Percentiles rank a stretch among this genome's conserved stretches.
These are phyloP conservation scores for Rachycentron canadum DNA, from an alignment of 2,797 vertebrate species.

Conservation along the genomic window DNA sequence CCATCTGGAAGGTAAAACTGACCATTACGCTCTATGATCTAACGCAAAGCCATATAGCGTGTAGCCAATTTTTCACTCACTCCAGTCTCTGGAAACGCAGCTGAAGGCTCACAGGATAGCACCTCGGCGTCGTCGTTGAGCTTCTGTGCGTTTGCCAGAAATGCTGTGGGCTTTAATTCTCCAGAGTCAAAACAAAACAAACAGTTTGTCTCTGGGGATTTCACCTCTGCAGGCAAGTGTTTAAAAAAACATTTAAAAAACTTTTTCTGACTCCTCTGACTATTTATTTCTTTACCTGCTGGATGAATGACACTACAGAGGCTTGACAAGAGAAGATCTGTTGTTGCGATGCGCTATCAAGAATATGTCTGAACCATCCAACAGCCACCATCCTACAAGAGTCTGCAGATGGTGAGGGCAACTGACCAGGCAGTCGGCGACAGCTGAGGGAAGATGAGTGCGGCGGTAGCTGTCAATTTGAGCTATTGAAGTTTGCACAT, in stretches of 20 bases:
- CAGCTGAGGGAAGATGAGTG: no score
- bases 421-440: neutral
- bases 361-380: neutral
- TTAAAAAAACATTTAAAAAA: slow-evolving; percentile 14
- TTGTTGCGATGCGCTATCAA: neutral
- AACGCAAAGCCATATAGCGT: neutral
- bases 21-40: slow-evolving; percentile 11
- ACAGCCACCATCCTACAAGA: neutral
- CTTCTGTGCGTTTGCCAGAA: slow-evolving; percentile 34
- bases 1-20: slow-evolving; percentile 37
- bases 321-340: neutral
- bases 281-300: slow-evolving; percentile 22
- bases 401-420: neutral
- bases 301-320: neutral
- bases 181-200: slow-evolving; percentile 36
- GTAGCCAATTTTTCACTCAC: neutral
- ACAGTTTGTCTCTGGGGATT: slow-evolving; percentile 25
- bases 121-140: slow-evolving; percentile 13
- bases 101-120: slow-evolving; percentile 8
- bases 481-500: neutral
- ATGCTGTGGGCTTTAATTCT: slow-evolving; percentile 37
- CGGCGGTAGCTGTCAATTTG: no score
- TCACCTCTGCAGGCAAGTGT: slow-evolving; percentile 22
- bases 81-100: slow-evolving; percentile 19
- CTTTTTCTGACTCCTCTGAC: neutral